phyloP scores from a whole-genome alignment of 2,113 vertebrate species.

The Holacanthus passer region DNA sequence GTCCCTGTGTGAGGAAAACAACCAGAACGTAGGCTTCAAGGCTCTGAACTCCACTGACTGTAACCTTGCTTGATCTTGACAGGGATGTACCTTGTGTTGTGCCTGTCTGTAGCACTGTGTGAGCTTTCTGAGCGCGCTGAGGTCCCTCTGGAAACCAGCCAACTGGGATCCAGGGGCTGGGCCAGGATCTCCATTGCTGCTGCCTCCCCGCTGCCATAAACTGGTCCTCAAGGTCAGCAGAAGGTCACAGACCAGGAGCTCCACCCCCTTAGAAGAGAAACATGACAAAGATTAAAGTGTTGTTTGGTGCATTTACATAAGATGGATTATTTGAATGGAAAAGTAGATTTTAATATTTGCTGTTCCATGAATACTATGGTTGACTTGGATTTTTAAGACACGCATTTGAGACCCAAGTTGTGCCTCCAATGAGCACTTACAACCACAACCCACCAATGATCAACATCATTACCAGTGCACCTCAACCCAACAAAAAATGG shows the following conservation, averaged over 20 bases:
- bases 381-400: neutral
- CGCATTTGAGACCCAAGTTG: neutral
- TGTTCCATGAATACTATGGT: neutral
- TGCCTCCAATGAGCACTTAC: neutral
- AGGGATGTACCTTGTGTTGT: constrained; percentile 91
- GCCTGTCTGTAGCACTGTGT: constrained; percentile 92
- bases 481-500: neutral
- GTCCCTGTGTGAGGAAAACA: neutral
- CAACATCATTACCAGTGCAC: neutral
- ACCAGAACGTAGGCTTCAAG: neutral
- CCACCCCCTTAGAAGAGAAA: constrained; percentile 86
- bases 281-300: neutral
- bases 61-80: neutral
- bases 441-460: neutral
- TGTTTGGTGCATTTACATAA: neutral
- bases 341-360: neutral
- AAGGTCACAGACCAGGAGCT: constrained; percentile 94
- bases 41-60: neutral
- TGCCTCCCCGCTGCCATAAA: constrained; percentile 93
- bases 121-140: constrained; percentile 93
- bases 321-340: neutral
- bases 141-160: constrained; percentile 96
- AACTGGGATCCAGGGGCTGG: constrained; percentile 90
- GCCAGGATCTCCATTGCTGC: constrained; percentile 90
- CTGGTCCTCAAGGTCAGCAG: constrained; percentile 93